Evolutionary conservation across 1,140 invertebrate genomes (phyloP).

Genomic region (Aphelenchoides besseyi): DNA sequence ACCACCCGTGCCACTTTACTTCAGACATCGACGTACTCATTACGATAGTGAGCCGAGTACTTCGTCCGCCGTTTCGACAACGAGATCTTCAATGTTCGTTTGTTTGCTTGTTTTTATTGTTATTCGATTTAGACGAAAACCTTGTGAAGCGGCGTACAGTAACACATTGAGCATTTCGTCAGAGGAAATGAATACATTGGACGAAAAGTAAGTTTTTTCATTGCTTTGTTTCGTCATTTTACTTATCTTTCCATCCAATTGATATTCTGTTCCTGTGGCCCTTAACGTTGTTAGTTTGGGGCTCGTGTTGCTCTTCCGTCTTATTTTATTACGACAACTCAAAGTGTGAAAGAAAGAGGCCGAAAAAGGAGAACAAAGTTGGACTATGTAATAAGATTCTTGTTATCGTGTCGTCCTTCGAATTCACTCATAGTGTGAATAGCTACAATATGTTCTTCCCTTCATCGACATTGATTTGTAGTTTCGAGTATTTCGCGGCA

Average conservation of each 20-base stretch:
- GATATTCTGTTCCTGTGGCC: neutral
- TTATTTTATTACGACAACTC: neutral
- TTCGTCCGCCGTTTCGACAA: neutral
- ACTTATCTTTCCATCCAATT: neutral
- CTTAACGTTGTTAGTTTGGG: neutral
- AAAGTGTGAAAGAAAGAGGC: neutral
- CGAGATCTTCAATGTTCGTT: neutral
- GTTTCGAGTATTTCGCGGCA: neutral
- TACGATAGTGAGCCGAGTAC: neutral
- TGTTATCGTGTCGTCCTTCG: too few relatives aligned
- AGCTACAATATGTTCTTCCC: slow-evolving; percentile 1
- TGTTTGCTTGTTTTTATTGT: neutral
- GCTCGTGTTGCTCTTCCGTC: neutral
- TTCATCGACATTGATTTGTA: too few relatives aligned
- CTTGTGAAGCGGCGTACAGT: neutral
- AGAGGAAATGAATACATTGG: neutral
- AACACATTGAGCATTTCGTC: neutral
- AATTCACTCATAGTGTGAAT: too few relatives aligned
- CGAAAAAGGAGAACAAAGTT: neutral
- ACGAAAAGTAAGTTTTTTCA: neutral
- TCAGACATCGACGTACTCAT: neutral
- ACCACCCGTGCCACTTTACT: neutral
- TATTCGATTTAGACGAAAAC: neutral
- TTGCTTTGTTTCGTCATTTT: neutral
- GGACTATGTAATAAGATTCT: neutral